These are phyloP conservation scores for Thunnus albacares DNA, from an alignment of 2,797 vertebrate genomes.

Conservation along the genomic window DNA sequence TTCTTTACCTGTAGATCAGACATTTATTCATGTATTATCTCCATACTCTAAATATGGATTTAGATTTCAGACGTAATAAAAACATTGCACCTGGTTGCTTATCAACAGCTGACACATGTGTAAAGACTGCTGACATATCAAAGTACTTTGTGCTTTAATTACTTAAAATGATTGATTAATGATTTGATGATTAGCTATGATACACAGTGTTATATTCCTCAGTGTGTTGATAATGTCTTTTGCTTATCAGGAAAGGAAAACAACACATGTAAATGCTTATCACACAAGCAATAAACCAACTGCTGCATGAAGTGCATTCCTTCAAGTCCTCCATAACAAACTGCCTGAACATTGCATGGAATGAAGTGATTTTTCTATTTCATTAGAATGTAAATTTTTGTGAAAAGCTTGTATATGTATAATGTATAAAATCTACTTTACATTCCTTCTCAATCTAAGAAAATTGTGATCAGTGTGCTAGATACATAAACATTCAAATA, in stretches of 20 bases:
- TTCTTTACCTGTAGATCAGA: slow-evolving; percentile 81
- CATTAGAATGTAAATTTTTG: not conserved
- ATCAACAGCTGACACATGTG: not conserved
- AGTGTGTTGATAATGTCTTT: not conserved
- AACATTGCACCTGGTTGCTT: not conserved
- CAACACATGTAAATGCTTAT: slow-evolving; percentile 7
- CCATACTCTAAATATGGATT: not conserved
- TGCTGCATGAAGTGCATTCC: not conserved
- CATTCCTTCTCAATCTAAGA: not conserved
- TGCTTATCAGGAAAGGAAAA: slow-evolving; percentile 31
- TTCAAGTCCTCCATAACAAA: not conserved
- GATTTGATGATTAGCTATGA: not conserved
- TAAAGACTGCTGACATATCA: not conserved
- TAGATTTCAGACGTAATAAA: slow-evolving; percentile 11
- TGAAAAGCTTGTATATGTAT: not conserved
- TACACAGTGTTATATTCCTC: not conserved
- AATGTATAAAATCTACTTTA: not conserved
- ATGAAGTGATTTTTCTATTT: slow-evolving; percentile 5
- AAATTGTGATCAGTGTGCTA: not conserved
- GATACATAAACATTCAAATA: not conserved
- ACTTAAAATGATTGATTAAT: not conserved
- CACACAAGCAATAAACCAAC: slow-evolving; percentile 21
- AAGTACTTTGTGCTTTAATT: slow-evolving; percentile 17
- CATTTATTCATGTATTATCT: not conserved
- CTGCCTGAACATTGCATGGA: not conserved